phyloP scores from a whole-genome alignment of 2,888 invertebrate genomes.

The Peribatodes rhomboidaria region DNA sequence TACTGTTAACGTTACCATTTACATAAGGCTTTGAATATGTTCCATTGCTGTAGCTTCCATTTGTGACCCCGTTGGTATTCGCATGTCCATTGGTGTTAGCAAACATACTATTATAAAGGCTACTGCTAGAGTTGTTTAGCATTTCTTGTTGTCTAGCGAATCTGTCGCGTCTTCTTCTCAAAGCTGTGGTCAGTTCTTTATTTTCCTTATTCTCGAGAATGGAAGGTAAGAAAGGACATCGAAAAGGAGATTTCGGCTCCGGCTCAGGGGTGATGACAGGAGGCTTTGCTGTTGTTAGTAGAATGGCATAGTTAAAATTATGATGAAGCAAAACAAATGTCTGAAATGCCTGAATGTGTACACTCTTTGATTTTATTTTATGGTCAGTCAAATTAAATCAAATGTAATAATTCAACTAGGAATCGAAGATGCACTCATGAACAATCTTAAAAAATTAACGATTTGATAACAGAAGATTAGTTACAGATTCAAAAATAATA shows the following conservation, averaged over 20 bases:
- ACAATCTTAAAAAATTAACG: too few species aligned
- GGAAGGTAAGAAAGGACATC: slow-evolving; percentile 62
- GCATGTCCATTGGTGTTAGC: slow-evolving; percentile 46
- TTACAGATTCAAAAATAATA: too few species aligned
- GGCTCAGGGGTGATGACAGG: slow-evolving; percentile 65
- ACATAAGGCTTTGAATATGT: slow-evolving; percentile 46
- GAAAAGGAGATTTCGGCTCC: slow-evolving; percentile 54
- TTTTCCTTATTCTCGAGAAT: slow-evolving; percentile 74
- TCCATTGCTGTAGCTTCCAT: slow-evolving; percentile 57
- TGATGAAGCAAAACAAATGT: slow-evolving; percentile 11
- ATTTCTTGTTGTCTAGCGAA: slow-evolving; percentile 93
- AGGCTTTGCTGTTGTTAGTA: slow-evolving; percentile 74
- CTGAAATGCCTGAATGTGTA: too few species aligned
- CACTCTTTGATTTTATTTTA: too few species aligned
- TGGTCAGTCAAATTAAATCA: too few species aligned
- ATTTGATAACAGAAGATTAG: too few species aligned
- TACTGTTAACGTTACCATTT: slow-evolving; percentile 44
- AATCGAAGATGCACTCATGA: too few species aligned
- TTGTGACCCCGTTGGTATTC: slow-evolving; percentile 54
- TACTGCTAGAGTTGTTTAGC: slow-evolving; percentile 67
- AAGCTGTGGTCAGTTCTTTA: slow-evolving; percentile 93
- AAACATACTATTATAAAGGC: slow-evolving; percentile 64
- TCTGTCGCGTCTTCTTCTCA: slow-evolving; percentile 92
- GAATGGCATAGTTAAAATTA: slow-evolving; percentile 52
- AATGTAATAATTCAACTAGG: too few species aligned